These are phyloP conservation scores for Crotalus horridus DNA, from an alignment of 2,113 vertebrate genomes.

Conservation along the genomic window DNA sequence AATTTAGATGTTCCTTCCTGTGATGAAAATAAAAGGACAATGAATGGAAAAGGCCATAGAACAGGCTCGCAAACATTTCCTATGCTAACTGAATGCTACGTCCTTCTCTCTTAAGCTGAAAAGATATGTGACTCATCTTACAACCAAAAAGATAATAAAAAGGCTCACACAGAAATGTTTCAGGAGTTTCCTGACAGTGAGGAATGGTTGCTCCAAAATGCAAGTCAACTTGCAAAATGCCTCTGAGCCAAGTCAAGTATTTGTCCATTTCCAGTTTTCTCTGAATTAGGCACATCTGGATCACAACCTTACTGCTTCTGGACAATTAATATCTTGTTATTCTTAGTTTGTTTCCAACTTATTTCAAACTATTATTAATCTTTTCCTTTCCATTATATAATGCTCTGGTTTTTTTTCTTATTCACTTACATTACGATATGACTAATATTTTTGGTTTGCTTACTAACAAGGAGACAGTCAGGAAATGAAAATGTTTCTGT, in stretches of 20 bases:
- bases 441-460: constrained; percentile 42
- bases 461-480: constrained; percentile 37
- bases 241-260: background rate
- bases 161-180: background rate
- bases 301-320: background rate
- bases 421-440: background rate
- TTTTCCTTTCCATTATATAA: constrained; percentile 4
- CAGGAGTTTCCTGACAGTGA: background rate
- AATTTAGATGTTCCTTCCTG: constrained; percentile 97
- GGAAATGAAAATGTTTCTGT: constrained; percentile 38
- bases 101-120: background rate
- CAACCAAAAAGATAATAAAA: background rate
- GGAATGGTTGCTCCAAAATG: constrained; percentile 12
- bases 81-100: background rate
- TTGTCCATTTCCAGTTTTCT: background rate
- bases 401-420: background rate
- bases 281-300: constrained; percentile 5
- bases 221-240: background rate
- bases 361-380: constrained; percentile 17
- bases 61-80: background rate
- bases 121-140: background rate
- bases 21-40: constrained; percentile 19
- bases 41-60: background rate
- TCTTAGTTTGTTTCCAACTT: background rate
- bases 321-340: background rate